These are phyloP conservation scores for Labeo calbasu DNA, from an alignment of 2,797 vertebrate species.

Conservation along the genomic window DNA sequence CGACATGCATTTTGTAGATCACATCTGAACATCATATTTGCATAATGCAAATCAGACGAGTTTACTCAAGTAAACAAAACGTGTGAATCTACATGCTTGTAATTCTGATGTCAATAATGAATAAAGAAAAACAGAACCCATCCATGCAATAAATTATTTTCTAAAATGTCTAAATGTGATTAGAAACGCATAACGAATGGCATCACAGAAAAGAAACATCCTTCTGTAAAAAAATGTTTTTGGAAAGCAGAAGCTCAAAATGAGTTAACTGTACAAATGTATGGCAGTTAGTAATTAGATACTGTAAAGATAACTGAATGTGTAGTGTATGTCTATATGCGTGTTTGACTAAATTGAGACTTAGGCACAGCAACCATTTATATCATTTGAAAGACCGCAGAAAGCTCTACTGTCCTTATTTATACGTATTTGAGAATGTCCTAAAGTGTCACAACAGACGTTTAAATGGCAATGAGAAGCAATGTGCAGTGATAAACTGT, in stretches of 20 bases:
- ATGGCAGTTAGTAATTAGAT: slow-evolving; percentile 20
- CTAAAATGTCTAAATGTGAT: neutral
- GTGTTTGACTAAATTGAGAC: slow-evolving; percentile 3
- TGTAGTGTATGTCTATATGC: neutral
- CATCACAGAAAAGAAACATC: slow-evolving; percentile 1
- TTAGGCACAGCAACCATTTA: slow-evolving; percentile 31
- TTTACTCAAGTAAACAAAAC: slow-evolving; percentile 18
- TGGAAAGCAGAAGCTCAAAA: slow-evolving; percentile 21
- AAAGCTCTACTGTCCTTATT: slow-evolving; percentile 11
- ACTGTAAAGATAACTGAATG: slow-evolving; percentile 4
- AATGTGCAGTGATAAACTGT: slow-evolving; percentile 13
- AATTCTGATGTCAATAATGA: neutral
- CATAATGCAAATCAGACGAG: neutral
- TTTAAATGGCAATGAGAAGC: slow-evolving; percentile 28
- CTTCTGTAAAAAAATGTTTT: neutral
- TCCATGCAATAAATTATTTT: slow-evolving; percentile 35
- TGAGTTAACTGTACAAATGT: slow-evolving; percentile 17
- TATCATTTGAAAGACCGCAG: neutral
- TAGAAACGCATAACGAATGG: neutral
- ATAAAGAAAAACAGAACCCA: slow-evolving; percentile 1
- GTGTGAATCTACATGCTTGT: slow-evolving; percentile 24
- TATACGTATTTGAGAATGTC: neutral
- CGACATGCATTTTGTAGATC: slow-evolving; percentile 35
- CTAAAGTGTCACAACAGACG: slow-evolving; percentile 13
- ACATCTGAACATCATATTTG: slow-evolving; percentile 13